Evolutionary conservation across 2,797 vertebrate genomes (phyloP).

Genomic region (Rallus crepitans): DNA sequence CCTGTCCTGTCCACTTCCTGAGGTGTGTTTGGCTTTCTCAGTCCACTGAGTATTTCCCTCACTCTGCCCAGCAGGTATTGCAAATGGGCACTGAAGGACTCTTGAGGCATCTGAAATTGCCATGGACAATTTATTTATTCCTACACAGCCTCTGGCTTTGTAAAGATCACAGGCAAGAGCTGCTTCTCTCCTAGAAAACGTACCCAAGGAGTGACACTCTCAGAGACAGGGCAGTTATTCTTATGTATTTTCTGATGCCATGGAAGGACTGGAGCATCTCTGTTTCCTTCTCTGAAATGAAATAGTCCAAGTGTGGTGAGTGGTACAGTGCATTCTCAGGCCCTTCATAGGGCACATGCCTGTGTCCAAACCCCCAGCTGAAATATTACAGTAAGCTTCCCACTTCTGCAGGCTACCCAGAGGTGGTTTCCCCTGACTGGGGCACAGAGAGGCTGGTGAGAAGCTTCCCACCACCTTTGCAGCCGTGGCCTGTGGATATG

Average conservation of each 20-base stretch:
- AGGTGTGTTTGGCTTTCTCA: neutral
- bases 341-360: neutral
- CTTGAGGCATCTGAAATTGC: neutral
- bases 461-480: neutral
- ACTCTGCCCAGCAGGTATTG: neutral
- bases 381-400: neutral
- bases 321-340: fast-evolving
- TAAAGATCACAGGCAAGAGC: neutral
- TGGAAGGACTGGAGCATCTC: neutral
- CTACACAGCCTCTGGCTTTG: neutral
- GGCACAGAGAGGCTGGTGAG: fast-evolving
- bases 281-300: neutral
- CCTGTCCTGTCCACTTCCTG: neutral
- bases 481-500: fast-evolving
- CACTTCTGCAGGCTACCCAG: neutral
- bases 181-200: neutral
- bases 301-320: neutral
- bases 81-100: neutral
- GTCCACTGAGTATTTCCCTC: neutral
- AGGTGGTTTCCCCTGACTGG: neutral
- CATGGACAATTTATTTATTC: neutral
- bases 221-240: neutral
- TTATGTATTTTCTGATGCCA: neutral
- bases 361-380: fast-evolving
- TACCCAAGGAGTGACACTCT: neutral